These are phyloP conservation scores for Lymantria monacha DNA, from an alignment of 2,888 invertebrate species.

Conservation along the genomic window DNA sequence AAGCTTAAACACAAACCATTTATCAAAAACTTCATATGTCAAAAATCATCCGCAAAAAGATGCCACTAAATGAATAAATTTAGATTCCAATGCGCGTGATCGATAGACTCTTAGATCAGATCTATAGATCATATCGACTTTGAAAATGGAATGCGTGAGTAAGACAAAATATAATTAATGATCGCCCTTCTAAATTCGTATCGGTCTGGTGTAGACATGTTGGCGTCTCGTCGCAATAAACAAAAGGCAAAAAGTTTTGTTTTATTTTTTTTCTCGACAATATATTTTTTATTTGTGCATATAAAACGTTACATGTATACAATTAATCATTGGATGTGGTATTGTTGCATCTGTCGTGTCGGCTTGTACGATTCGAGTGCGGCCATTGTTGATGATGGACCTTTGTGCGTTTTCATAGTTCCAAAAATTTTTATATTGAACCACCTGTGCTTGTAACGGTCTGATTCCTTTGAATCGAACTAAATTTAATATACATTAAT, in stretches of 20 bases:
- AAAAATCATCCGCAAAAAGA: constrained; percentile 75
- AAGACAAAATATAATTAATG: constrained; percentile 83
- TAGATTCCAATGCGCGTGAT: constrained; percentile 76
- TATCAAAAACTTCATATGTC: constrained; percentile 55
- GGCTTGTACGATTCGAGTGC: constrained; percentile 56
- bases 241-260: constrained; percentile 75
- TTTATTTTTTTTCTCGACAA: constrained; percentile 46
- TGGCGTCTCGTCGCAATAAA: constrained; percentile 77
- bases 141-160: constrained; percentile 81
- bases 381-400: constrained; percentile 62
- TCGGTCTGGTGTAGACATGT: constrained; percentile 78
- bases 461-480: constrained; percentile 37
- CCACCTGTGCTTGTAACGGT: constrained; percentile 66
- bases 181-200: constrained; percentile 76
- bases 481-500: constrained; percentile 47
- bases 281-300: constrained; percentile 59
- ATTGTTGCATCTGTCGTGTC: constrained; percentile 76
- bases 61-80: constrained; percentile 79
- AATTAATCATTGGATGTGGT: constrained; percentile 71
- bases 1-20: constrained; percentile 52
- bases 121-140: constrained; percentile 81
- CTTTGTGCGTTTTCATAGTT: constrained; percentile 52
- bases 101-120: constrained; percentile 79
- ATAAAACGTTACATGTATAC: constrained; percentile 67
- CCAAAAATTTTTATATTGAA: constrained; percentile 53